Evolutionary conservation across 1,140 invertebrate species (phyloP).

Genomic region (Drosophila arawakana): DNA sequence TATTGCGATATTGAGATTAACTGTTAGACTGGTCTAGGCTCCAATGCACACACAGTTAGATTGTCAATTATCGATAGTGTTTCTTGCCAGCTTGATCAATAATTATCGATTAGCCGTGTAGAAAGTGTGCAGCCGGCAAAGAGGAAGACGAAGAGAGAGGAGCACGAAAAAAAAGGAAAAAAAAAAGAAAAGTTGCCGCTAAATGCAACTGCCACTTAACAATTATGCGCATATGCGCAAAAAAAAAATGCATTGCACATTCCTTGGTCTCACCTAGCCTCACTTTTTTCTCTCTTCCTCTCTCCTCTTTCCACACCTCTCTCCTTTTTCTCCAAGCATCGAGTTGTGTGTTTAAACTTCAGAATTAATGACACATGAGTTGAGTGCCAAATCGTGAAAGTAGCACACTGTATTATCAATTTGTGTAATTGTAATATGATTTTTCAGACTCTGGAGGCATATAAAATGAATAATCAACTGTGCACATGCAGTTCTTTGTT

Average conservation of each 20-base stretch:
- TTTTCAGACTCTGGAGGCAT: too few species aligned
- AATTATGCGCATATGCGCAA: conserved; percentile 18
- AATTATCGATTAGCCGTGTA: conserved; percentile 77
- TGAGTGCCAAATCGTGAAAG: conserved; percentile 31
- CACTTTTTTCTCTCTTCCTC: not conserved
- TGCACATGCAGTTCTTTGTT: not conserved
- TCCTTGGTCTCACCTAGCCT: conserved; percentile 11
- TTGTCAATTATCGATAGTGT: conserved; percentile 82
- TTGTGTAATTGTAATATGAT: conserved; percentile 2
- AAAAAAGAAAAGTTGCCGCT: conserved; percentile 16
- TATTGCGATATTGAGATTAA: conserved; percentile 5
- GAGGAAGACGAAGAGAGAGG: conserved; percentile 44
- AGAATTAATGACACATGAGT: conserved; percentile 30
- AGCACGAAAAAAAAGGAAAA: too few species aligned
- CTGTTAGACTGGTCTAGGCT: conserved; percentile 10
- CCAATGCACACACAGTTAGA: conserved; percentile 44
- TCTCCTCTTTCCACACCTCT: not conserved
- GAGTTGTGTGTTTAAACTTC: conserved; percentile 19
- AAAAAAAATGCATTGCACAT: conserved; percentile 18
- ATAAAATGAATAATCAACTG: not conserved
- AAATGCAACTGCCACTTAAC: conserved; percentile 15
- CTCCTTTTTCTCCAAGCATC: not conserved
- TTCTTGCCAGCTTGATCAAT: conserved; percentile 67
- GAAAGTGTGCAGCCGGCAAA: conserved; percentile 44
- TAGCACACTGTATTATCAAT: conserved; percentile 17